Percentiles rank a stretch among this genome's conserved stretches.
phyloP scores from a whole-genome alignment of 2,797 vertebrate species.

The Heteromormyrus szaboi region DNA sequence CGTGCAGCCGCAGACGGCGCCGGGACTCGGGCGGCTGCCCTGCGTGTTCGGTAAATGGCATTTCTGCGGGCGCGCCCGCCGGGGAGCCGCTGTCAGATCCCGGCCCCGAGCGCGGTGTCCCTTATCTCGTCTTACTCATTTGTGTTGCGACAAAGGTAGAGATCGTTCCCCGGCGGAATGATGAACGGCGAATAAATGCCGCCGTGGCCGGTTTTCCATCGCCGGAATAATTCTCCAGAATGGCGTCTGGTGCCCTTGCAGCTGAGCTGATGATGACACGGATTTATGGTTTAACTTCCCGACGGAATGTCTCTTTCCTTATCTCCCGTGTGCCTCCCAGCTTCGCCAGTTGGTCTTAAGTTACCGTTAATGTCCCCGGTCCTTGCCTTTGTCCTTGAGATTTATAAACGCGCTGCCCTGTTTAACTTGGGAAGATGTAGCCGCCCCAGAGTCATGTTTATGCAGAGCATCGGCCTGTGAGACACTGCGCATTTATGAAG shows the following conservation, averaged over 20 bases:
- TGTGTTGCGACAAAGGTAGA: slow-evolving; percentile 23
- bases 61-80: slow-evolving; percentile 31
- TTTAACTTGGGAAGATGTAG: not conserved
- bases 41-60: slow-evolving; percentile 32
- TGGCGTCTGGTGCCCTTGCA: slow-evolving; percentile 26
- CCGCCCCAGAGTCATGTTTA: not conserved
- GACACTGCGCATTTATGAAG: not conserved
- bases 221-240: slow-evolving; percentile 25
- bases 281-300: slow-evolving; percentile 24
- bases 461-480: not conserved
- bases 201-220: slow-evolving; percentile 3
- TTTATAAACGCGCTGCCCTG: not conserved
- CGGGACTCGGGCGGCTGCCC: slow-evolving; percentile 23
- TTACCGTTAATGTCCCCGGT: not conserved
- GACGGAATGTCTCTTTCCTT: slow-evolving; percentile 2
- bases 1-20: slow-evolving; percentile 8
- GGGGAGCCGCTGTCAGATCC: slow-evolving; percentile 25
- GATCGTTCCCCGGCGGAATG: slow-evolving; percentile 15
- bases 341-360: not conserved
- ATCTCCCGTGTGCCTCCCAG: slow-evolving; percentile 6
- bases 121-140: slow-evolving; percentile 35
- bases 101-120: slow-evolving; percentile 12
- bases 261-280: slow-evolving; percentile 25
- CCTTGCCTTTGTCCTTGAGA: slow-evolving; percentile 5
- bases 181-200: slow-evolving; percentile 30